Percentiles rank a stretch among this genome's conserved stretches.
These are phyloP conservation scores for Chesias legatella DNA, from an alignment of 2,888 invertebrate genomes.

Conservation along the genomic window DNA sequence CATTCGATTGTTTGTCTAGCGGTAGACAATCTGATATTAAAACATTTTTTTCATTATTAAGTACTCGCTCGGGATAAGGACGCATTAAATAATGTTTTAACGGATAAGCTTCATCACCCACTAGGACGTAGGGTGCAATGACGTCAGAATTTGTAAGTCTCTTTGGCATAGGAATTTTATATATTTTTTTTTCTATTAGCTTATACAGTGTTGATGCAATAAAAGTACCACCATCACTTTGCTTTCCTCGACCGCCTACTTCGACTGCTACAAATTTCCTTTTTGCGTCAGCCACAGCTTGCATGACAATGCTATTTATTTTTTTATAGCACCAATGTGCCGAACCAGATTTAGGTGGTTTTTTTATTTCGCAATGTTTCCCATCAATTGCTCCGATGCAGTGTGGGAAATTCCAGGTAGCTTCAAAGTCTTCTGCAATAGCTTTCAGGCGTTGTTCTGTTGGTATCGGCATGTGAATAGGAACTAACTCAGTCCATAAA, in stretches of 20 bases:
- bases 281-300: no score
- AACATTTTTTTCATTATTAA: slow-evolving; percentile 24
- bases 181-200: no score
- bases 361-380: no score
- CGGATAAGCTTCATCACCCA: slow-evolving; percentile 25
- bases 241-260: slow-evolving; percentile 27
- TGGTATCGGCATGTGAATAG: slow-evolving; percentile 27
- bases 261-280: no score
- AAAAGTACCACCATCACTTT: slow-evolving; percentile 28
- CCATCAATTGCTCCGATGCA: no score
- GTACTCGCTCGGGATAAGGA: slow-evolving; percentile 23
- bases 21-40: slow-evolving; percentile 23
- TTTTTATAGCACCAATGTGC: slow-evolving; percentile 22
- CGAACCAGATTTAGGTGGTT: slow-evolving; percentile 17
- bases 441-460: slow-evolving; percentile 18
- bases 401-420: no score
- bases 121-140: no score
- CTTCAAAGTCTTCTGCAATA: no score
- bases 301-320: no score
- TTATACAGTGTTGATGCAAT: no score
- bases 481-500: slow-evolving; percentile 18
- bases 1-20: slow-evolving; percentile 22
- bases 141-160: no score
- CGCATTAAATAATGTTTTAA: slow-evolving; percentile 22
- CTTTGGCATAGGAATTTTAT: no score